Conservation (phyloP, 2,888 invertebrate species). For the Ypsolopha sequella region DNA sequence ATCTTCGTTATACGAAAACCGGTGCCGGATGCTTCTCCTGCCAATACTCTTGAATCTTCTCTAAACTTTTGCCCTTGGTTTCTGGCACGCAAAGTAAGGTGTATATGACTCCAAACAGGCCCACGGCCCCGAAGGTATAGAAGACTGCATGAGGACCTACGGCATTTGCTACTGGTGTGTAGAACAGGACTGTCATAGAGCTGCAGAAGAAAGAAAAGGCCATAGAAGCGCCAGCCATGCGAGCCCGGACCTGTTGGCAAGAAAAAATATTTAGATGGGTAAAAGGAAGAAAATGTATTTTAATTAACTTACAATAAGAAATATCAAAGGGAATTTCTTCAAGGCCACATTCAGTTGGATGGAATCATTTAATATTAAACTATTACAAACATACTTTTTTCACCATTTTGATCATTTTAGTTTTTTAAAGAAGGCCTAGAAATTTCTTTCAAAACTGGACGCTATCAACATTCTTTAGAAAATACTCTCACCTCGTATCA, state of each 20-base stretch:
- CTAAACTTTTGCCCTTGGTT: conserved; percentile 53
- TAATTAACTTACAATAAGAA: not conserved
- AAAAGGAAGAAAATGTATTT: not conserved
- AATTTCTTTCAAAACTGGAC: too few species aligned
- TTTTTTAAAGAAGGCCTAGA: too few species aligned
- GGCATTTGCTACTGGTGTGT: conserved; percentile 5
- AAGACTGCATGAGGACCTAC: not conserved
- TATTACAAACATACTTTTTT: too few species aligned
- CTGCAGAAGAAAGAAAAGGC: conserved; percentile 50
- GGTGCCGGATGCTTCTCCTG: conserved; percentile 7
- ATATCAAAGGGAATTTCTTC: not conserved
- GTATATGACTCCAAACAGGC: conserved; percentile 41
- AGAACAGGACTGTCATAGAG: conserved; percentile 27
- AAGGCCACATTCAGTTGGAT: not conserved
- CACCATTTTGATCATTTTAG: too few species aligned
- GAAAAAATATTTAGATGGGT: not conserved
- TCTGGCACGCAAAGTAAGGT: conserved; percentile 54
- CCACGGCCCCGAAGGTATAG: conserved; percentile 43
- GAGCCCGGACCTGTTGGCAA: conserved; percentile 32
- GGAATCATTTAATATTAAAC: too few species aligned
- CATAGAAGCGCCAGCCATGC: conserved; percentile 47
- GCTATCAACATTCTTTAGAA: too few species aligned
- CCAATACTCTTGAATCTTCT: conserved; percentile 42
- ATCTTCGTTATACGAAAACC: too few species aligned
- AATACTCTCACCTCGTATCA: too few species aligned